A percentile compares a stretch with the other conserved stretches of the same genome.
Evolutionary conservation across 1,140 invertebrate species (phyloP).

Genomic region (Drosophila baimaii): DNA sequence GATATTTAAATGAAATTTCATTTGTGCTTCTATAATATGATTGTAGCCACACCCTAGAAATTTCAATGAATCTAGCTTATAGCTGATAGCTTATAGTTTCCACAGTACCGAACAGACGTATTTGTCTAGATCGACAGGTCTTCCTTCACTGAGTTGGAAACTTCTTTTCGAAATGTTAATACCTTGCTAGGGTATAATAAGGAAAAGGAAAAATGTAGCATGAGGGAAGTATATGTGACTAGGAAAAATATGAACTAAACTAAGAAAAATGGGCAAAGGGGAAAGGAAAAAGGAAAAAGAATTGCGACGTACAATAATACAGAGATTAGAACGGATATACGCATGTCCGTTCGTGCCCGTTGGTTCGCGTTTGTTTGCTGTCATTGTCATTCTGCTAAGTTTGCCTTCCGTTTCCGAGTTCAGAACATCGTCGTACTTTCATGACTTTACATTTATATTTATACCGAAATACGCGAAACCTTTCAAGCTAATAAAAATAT

Average conservation of each 20-base stretch:
- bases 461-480: conserved; percentile 5
- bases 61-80: too few species aligned
- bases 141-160: too few species aligned
- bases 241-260: not conserved
- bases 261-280: not conserved
- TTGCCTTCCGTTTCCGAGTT: conserved; percentile 59
- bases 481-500: conserved; percentile 76
- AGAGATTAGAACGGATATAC: conserved; percentile 35
- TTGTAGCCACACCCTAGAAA: too few species aligned
- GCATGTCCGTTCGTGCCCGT: conserved; percentile 37
- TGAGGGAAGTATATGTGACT: not conserved
- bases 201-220: not conserved
- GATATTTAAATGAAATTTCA: too few species aligned
- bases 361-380: conserved; percentile 64
- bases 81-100: too few species aligned
- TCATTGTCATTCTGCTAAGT: conserved; percentile 69
- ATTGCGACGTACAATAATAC: not conserved
- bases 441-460: conserved; percentile 17
- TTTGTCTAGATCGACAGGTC: too few species aligned
- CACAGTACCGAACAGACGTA: too few species aligned
- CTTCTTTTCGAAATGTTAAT: too few species aligned
- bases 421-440: conserved; percentile 7
- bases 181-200: too few species aligned
- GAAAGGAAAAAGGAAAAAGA: not conserved
- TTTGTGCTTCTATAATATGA: too few species aligned